These are phyloP conservation scores for Gymnoscelis rufifasciata DNA, from an alignment of 2,888 invertebrate genomes.

Conservation along the genomic window DNA sequence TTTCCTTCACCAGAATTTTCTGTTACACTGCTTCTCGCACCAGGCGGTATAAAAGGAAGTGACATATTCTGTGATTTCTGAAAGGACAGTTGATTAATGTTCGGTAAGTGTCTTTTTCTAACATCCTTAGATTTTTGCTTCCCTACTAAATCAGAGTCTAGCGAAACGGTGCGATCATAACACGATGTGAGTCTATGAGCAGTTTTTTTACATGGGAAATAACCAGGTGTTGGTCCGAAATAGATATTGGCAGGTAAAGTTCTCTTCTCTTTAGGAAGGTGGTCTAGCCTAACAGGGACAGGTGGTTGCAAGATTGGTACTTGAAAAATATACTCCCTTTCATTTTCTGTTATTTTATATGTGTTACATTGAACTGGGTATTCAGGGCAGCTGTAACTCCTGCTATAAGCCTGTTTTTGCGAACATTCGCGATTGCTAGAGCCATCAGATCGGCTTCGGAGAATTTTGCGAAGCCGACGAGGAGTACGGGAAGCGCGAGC, in stretches of 20 bases:
- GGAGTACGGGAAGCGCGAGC: slow-evolving; percentile 43
- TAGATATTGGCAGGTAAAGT: slow-evolving; percentile 31
- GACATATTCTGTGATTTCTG: slow-evolving; percentile 29
- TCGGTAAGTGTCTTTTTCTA: slow-evolving; percentile 38
- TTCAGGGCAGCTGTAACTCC: slow-evolving; percentile 60
- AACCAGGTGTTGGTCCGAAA: slow-evolving; percentile 26
- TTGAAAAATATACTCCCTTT: slow-evolving; percentile 49
- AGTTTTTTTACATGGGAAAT: slow-evolving; percentile 22
- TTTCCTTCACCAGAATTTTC: slow-evolving; percentile 3
- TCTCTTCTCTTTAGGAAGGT: slow-evolving; percentile 26
- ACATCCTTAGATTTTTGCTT: slow-evolving; percentile 22
- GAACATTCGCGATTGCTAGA: slow-evolving; percentile 44
- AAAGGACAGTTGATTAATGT: slow-evolving; percentile 31
- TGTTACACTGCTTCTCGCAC: slow-evolving; percentile 12
- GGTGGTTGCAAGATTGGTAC: slow-evolving; percentile 27
- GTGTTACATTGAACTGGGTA: slow-evolving; percentile 47
- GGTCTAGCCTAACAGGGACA: slow-evolving; percentile 4
- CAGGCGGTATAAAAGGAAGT: slow-evolving; percentile 37
- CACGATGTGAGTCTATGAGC: slow-evolving; percentile 12
- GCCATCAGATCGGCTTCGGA: slow-evolving; percentile 60
- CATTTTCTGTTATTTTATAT: slow-evolving; percentile 53
- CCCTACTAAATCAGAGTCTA: slow-evolving; percentile 29
- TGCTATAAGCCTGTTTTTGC: slow-evolving; percentile 46
- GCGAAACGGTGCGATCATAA: slow-evolving; percentile 24
- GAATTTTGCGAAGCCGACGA: slow-evolving; percentile 45